phyloP scores from a whole-genome alignment of 2,113 vertebrate species.

The Anolis sagrei region DNA sequence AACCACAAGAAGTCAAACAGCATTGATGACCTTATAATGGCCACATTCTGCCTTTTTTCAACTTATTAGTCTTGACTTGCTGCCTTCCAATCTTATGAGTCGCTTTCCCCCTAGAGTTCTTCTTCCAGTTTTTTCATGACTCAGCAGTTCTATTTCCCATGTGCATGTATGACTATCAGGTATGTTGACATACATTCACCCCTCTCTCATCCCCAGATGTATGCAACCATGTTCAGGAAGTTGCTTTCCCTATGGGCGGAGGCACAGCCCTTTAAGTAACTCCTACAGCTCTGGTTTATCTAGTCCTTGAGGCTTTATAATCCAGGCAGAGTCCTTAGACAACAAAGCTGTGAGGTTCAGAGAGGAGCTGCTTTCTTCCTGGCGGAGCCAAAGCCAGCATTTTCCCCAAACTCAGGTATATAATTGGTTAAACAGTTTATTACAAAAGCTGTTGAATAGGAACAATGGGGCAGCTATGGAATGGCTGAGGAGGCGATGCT shows the following conservation, averaged over 20 bases:
- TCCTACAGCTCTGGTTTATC: conserved; percentile 4
- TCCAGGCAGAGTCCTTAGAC: neutral
- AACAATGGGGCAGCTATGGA: neutral
- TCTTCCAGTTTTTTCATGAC: neutral
- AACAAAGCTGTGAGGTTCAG: neutral
- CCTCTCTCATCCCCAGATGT: too few relatives aligned
- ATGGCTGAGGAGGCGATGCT: too few relatives aligned
- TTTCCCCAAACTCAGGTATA: conserved; percentile 11
- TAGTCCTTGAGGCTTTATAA: conserved; percentile 17
- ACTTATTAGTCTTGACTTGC: neutral
- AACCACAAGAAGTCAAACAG: neutral
- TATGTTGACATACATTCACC: neutral
- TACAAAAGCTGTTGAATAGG: neutral
- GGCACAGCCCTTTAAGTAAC: neutral
- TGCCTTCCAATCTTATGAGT: neutral
- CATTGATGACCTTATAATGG: neutral
- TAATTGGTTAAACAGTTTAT: neutral
- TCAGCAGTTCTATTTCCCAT: neutral
- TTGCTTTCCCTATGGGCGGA: neutral
- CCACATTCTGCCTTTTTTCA: neutral
- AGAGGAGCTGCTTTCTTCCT: neutral
- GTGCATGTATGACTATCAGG: neutral
- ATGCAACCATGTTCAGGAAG: neutral
- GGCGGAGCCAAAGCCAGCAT: neutral
- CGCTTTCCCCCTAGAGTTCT: neutral